Evolutionary conservation across 2,113 vertebrate species (phyloP), one percentile per base, ranked within the genome.

Genomic region (Eubucco bourcierii): DNA sequence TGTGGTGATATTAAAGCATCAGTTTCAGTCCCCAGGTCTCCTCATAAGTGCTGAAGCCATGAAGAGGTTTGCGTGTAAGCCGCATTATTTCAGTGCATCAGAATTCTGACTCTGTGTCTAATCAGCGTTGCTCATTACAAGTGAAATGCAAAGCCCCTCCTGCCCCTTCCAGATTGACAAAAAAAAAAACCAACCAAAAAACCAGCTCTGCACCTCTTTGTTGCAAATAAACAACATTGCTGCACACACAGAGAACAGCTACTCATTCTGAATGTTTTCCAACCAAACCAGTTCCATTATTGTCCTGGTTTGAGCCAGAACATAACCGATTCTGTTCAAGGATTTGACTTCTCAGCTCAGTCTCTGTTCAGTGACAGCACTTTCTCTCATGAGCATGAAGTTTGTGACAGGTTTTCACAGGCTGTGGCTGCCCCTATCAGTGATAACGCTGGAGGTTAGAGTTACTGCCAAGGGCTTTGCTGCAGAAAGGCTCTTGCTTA

Each of bases 41-140:
- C 53, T 44, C 75, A 65, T 34, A 89, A 80, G 28, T 23, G 17
- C 71, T 87, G 78, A 66, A 82, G 60, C 60, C 67, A 56, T 65
- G 82, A 83, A 78, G 9, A 89, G 68, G 74, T 77, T 63, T 65
- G 75, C 28, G 47, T 80, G 15, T 56, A 74, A 37, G 60, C 47
- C 29, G 34, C 58, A 58, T 80, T 87, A 76, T 83, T 92, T 58
- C 10, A 28, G 82, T 1, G 4, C 65, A 85, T 71, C 78, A 37
- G 85, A 80, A 89, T 92, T 95, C 93, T 82, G 67, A 21, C 60
- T 64, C 59, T 41, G 66, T 75, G 68, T 60, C 41, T 80, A 79
- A 60, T 74, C 63, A 79, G 28, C 37, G 34, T 76, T 80, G 87
- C 47, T 94, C 56, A 50, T 56, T 76, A 59, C n/a, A 66, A 82